These are phyloP conservation scores for Leucopsar rothschildi DNA, from an alignment of 2,113 vertebrate species.

Conservation along the genomic window DNA sequence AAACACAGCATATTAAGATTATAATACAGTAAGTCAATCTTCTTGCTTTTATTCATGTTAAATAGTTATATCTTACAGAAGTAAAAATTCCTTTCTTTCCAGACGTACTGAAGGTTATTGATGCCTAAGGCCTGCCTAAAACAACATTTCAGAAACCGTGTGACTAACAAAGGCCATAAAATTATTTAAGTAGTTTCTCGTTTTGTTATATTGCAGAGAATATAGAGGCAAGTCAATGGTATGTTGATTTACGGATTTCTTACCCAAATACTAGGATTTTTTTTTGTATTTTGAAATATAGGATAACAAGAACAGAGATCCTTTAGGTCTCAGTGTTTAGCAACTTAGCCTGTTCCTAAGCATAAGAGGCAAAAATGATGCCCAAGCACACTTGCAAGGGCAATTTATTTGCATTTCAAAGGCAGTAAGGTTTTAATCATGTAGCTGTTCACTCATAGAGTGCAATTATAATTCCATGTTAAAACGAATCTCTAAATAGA, in stretches of 20 bases:
- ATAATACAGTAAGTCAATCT: neutral
- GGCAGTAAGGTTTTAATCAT: neutral
- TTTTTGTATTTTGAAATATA: neutral
- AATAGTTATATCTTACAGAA: neutral
- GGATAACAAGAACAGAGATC: neutral
- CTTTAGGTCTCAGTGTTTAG: neutral
- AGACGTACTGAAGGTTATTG: neutral
- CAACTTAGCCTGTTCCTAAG: neutral
- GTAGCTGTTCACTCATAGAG: neutral
- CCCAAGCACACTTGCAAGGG: neutral
- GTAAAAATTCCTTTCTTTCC: neutral
- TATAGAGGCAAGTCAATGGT: neutral
- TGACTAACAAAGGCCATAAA: neutral
- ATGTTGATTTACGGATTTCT: neutral
- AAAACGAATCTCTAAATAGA: neutral
- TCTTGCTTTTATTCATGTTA: neutral
- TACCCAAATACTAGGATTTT: neutral
- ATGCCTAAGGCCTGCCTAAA: neutral
- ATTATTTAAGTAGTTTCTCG: neutral
- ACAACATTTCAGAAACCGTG: neutral
- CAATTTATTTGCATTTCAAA: neutral
- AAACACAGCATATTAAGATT: neutral
- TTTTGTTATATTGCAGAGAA: neutral
- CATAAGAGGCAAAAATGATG: neutral
- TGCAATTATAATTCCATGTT: neutral